These are phyloP conservation scores for Coregonus sp. DNA, from an alignment of 2,797 vertebrate species.

Conservation along the genomic window DNA sequence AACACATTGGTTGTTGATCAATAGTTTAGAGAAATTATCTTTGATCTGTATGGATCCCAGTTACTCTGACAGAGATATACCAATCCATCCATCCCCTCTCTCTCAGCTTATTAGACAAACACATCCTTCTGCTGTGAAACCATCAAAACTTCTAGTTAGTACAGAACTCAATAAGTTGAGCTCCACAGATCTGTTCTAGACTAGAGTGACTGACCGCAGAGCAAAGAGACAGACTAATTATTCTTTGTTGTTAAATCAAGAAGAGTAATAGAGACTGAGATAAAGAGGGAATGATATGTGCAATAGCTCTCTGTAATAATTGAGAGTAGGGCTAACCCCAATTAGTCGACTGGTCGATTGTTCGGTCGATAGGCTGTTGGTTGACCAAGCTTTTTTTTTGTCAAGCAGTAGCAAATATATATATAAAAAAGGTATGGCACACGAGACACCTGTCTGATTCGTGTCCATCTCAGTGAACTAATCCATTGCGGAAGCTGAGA, in stretches of 20 bases:
- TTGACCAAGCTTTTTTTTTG: too few relatives aligned
- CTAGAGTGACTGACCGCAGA: not conserved
- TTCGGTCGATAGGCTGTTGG: not conserved
- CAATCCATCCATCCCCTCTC: slow-evolving; percentile 6
- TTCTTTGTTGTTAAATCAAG: not conserved
- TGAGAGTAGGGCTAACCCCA: too few relatives aligned
- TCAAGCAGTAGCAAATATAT: too few relatives aligned
- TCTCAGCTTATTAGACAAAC: slow-evolving; percentile 12
- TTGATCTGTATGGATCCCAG: not conserved
- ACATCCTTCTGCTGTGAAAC: slow-evolving; percentile 20
- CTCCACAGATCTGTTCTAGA: not conserved
- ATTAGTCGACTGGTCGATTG: not conserved
- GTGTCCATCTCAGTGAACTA: too few relatives aligned
- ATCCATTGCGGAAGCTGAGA: too few relatives aligned
- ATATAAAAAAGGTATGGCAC: too few relatives aligned
- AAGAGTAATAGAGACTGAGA: not conserved
- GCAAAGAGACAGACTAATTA: not conserved
- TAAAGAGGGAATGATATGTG: not conserved
- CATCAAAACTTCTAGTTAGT: slow-evolving; percentile 13
- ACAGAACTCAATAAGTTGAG: slow-evolving; percentile 13
- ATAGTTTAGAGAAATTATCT: not conserved
- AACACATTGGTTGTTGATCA: slow-evolving; percentile 6
- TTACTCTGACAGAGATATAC: not conserved
- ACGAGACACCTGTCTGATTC: too few relatives aligned
- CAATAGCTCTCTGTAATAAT: not conserved